These are phyloP conservation scores for Oreochromis tanganicae DNA, from an alignment of 2,113 vertebrate genomes.

Conservation along the genomic window DNA sequence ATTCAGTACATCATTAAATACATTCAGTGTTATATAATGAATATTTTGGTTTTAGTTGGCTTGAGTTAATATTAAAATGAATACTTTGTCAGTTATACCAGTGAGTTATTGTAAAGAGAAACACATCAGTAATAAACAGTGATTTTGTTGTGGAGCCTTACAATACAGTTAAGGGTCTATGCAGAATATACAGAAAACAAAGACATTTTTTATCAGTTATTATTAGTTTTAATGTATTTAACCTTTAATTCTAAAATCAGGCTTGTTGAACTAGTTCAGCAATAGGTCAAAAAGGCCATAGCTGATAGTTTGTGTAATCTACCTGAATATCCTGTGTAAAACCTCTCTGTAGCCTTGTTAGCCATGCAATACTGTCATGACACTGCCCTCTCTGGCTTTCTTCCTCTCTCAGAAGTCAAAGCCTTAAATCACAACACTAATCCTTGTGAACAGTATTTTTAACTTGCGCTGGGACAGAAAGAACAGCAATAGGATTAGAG, in stretches of 20 bases:
- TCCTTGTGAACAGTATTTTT: constrained; percentile 76
- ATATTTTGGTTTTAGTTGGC: neutral
- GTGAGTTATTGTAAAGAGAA: neutral
- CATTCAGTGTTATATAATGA: neutral
- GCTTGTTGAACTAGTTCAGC: neutral
- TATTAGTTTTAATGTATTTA: neutral
- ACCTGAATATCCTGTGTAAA: neutral
- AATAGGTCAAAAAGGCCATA: neutral
- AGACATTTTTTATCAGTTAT: neutral
- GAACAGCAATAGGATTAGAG: constrained; percentile 75
- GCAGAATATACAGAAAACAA: neutral
- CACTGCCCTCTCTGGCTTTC: constrained; percentile 28
- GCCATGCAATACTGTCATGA: constrained; percentile 8
- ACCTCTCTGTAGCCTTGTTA: constrained; percentile 23
- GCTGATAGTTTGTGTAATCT: neutral
- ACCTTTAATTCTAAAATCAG: neutral
- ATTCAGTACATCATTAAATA: neutral
- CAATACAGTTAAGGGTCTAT: neutral
- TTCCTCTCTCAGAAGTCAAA: constrained; percentile 54
- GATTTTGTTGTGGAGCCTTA: neutral
- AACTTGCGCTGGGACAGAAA: constrained; percentile 71
- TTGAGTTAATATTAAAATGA: neutral
- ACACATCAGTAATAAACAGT: neutral
- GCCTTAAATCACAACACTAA: constrained; percentile 73
- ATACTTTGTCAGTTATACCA: neutral